Evolutionary conservation across 2,888 invertebrate genomes (phyloP), one percentile per base, ranked within the genome.

Genomic region (Poecilobothrus nobilitatus): DNA sequence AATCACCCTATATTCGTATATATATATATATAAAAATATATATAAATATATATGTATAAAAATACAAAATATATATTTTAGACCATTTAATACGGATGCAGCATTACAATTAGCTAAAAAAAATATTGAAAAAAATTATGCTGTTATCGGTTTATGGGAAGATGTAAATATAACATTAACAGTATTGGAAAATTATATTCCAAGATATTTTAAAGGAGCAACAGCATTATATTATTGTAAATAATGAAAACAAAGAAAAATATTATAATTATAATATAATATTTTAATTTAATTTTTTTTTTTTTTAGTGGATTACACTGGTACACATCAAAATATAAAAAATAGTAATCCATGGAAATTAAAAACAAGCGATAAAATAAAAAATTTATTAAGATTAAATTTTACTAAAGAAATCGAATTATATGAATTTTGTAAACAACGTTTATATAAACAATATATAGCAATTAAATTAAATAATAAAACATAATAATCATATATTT

Each of bases 71-170:
- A 15, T 12, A 61, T 20, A 20, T 65, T 68, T 62, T 68, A 91
- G 92, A 71, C 92, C 92, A 18, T 93, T 94, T 80, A 93, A 93
- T 80, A 90, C 90, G 4, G 82, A 86, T 21, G 91, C 89, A 67
- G 92, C 92, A 1, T 78, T 93, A 73, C 90, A 92, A 79, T 85
- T 88, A 68, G 93, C 94, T 0, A 94, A 93, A 80, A 82, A 86
- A 66, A 90, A 91, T 65, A 92, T 94, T 1, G 93, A 93, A 76
- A 86, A 88, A 74, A 89, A 92, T 76, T 94, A 91, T 77, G 89
- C 93, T 0, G 93, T 94, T 0, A 92, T 94, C 1, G 94, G 94
- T 2, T 90, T 93, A 1, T 85, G 94, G 63, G 94, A 94, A 78
- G 91, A 94, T 74, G 86, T 93, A 78, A 93, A 94, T 81, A 86